These are phyloP conservation scores for Tenebrosternarchus preto DNA, from an alignment of 2,113 vertebrate genomes.

Conservation along the genomic window DNA sequence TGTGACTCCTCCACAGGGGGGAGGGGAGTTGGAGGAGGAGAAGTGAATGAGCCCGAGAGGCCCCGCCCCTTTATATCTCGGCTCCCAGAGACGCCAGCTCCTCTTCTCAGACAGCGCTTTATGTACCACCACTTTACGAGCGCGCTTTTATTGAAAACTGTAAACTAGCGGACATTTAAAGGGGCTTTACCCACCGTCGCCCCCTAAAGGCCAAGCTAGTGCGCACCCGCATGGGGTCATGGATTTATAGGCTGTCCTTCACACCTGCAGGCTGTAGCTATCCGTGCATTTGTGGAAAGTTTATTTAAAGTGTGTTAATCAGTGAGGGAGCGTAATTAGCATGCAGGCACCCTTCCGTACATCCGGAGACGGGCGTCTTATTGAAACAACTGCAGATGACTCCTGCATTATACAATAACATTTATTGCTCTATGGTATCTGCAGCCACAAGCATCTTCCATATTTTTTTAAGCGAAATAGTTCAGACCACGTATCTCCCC, in stretches of 20 bases:
- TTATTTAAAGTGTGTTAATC: too few relatives aligned
- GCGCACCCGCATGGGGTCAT: neutral
- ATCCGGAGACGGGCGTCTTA: too few relatives aligned
- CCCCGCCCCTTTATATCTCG: too few relatives aligned
- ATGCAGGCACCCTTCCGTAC: too few relatives aligned
- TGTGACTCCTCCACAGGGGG: too few relatives aligned
- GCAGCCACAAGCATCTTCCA: neutral
- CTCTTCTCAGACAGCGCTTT: slow-evolving; percentile 7
- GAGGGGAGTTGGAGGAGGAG: too few relatives aligned
- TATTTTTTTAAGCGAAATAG: too few relatives aligned
- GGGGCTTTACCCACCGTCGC: neutral
- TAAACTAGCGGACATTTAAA: slow-evolving; percentile 9
- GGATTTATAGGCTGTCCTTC: neutral
- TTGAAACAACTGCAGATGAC: too few relatives aligned
- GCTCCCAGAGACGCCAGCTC: slow-evolving; percentile 2
- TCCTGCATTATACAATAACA: too few relatives aligned
- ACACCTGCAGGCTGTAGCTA: neutral
- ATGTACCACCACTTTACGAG: slow-evolving; percentile 24
- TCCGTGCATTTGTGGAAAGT: too few relatives aligned
- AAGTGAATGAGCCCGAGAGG: too few relatives aligned
- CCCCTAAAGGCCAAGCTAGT: slow-evolving; percentile 13
- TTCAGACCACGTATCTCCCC: too few relatives aligned
- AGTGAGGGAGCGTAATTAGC: neutral
- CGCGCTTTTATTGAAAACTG: slow-evolving; percentile 39
- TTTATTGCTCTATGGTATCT: neutral